Evolutionary conservation across 2,113 vertebrate genomes (phyloP).

Genomic region (Arizona elegans): DNA sequence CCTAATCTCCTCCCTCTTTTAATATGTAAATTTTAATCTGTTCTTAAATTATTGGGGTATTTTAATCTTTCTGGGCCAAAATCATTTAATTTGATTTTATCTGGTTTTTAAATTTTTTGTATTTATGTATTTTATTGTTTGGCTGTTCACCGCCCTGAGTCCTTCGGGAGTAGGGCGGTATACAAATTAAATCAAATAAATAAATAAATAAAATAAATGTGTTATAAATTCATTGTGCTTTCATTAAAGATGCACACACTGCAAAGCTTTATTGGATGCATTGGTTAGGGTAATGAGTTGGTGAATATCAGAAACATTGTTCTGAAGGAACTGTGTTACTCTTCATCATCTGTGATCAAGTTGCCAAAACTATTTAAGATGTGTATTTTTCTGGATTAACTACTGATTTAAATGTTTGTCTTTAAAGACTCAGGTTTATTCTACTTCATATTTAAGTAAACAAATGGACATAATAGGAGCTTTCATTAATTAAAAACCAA

Average conservation of each 20-base stretch:
- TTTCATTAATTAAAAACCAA: background rate
- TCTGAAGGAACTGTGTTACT: constrained; percentile 12
- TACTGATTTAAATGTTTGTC: constrained; percentile 65
- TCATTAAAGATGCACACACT: background rate
- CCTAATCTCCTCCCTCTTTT: too few species aligned
- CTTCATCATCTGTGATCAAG: constrained; percentile 28
- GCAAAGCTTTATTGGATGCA: background rate
- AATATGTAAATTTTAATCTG: too few species aligned
- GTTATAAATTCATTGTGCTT: background rate
- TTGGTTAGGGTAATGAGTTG: background rate
- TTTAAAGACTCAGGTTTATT: constrained; percentile 64
- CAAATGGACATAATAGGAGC: constrained; percentile 45
- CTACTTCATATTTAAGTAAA: constrained; percentile 66
- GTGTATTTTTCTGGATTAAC: constrained; percentile 50
- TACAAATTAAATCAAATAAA: too few species aligned
- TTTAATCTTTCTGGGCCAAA: too few species aligned
- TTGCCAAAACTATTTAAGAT: constrained; percentile 53
- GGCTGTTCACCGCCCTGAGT: too few species aligned
- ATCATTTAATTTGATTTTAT: too few species aligned
- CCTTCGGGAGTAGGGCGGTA: too few species aligned
- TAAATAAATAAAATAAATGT: too few species aligned
- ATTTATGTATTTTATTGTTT: too few species aligned
- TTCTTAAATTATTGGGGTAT: too few species aligned
- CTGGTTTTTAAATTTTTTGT: too few species aligned
- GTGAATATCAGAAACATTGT: background rate